These are phyloP conservation scores for Pterocles gutturalis DNA, from an alignment of 2,113 vertebrate species.

Conservation along the genomic window DNA sequence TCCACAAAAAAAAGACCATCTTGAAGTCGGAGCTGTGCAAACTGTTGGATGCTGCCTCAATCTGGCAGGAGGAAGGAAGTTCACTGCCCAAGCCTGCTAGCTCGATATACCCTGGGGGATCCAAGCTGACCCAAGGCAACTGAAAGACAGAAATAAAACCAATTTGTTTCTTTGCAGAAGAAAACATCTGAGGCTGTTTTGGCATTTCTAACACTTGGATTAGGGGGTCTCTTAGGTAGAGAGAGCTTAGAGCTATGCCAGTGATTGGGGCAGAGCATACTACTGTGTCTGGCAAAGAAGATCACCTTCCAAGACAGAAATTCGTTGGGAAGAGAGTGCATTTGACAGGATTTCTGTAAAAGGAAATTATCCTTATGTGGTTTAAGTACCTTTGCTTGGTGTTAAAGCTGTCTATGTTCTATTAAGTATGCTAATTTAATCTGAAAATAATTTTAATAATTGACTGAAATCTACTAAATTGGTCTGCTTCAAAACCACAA, in stretches of 20 bases:
- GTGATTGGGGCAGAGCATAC: not conserved
- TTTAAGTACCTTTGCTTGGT: not conserved
- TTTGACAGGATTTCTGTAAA: not conserved
- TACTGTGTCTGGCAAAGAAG: not conserved
- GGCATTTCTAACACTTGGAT: not conserved
- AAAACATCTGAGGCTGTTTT: not conserved
- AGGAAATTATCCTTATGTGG: not conserved
- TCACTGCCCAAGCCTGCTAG: not conserved
- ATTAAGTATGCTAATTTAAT: not conserved
- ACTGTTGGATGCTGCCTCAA: conserved; percentile 14
- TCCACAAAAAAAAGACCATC: conserved; percentile 62
- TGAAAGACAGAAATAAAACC: not conserved
- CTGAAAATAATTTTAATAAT: not conserved
- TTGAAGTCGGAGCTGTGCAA: not conserved
- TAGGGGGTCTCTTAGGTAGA: not conserved
- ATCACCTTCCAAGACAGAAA: not conserved
- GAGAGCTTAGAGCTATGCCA: not conserved
- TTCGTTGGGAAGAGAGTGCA: not conserved
- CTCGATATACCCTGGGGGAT: not conserved
- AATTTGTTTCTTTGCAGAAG: not conserved
- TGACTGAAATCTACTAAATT: not conserved
- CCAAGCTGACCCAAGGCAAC: not conserved
- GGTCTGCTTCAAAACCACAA: not conserved
- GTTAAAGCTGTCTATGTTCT: not conserved
- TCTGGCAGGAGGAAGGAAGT: conserved; percentile 18